Conservation (phyloP, 2,113 vertebrate species). For the Acrocephalus arundinaceus region DNA sequence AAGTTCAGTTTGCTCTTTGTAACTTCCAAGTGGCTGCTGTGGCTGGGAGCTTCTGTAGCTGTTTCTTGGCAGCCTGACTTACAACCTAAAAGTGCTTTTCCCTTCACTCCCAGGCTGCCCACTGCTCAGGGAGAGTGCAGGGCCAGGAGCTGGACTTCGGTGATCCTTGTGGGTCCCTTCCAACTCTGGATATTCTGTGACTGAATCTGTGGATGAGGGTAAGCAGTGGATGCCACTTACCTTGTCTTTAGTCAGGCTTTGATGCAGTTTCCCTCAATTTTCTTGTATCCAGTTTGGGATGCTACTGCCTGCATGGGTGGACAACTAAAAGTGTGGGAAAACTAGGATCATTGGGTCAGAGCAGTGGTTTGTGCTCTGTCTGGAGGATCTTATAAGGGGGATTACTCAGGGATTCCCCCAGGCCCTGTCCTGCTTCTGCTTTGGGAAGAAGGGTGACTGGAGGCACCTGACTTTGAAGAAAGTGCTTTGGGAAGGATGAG, state of each 20-base stretch:
- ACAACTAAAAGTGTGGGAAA: background rate
- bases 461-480: background rate
- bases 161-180: background rate
- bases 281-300: background rate
- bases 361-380: background rate
- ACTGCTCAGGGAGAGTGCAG: background rate
- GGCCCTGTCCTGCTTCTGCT: background rate
- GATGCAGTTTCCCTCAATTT: background rate
- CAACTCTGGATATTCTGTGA: background rate
- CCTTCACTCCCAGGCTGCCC: background rate
- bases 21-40: background rate
- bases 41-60: background rate
- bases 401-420: background rate
- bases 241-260: background rate
- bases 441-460: background rate
- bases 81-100: background rate
- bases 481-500: background rate
- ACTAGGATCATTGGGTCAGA: background rate
- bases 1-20: background rate
- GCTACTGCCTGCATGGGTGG: background rate
- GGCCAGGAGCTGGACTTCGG: fast-evolving
- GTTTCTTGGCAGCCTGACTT: background rate
- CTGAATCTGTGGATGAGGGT: background rate
- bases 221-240: background rate
- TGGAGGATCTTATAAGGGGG: background rate